phyloP scores from a whole-genome alignment of 2,888 invertebrate genomes.

The Drosophila atroscutellata region DNA sequence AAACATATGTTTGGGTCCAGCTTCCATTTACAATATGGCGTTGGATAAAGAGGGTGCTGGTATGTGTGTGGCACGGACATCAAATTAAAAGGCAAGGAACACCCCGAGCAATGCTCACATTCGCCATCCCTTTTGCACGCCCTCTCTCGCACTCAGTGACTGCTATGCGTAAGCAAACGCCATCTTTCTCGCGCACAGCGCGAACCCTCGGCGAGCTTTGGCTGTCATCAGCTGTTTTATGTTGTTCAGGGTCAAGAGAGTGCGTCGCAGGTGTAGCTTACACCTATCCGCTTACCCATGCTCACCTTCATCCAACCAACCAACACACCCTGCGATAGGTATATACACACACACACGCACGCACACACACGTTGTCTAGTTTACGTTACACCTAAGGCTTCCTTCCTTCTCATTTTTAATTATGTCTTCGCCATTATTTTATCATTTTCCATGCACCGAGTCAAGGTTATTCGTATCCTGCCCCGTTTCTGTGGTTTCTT shows the following conservation, averaged over 20 bases:
- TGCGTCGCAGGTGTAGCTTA: constrained; percentile 54
- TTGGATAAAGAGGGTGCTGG: constrained; percentile 18
- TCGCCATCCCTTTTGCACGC: constrained; percentile 1
- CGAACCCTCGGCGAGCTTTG: constrained; percentile 9
- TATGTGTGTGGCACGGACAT: constrained; percentile 23
- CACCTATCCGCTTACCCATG: constrained; percentile 5
- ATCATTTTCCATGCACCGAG: constrained; percentile 36
- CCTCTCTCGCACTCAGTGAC: constrained; percentile 9
- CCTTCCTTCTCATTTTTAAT: constrained; percentile 13
- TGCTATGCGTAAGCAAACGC: constrained; percentile 13
- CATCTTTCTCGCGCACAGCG: constrained; percentile 33
- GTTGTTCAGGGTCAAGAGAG: constrained; percentile 79
- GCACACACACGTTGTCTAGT: constrained; percentile 46
- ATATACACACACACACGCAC: neutral
- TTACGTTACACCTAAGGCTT: constrained; percentile 47
- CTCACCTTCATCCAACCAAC: neutral
- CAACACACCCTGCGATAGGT: constrained; percentile 8
- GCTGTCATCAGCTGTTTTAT: constrained; percentile 78
- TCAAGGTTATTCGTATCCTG: constrained; percentile 56
- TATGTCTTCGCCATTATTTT: constrained; percentile 7
- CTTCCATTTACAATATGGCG: constrained; percentile 73
- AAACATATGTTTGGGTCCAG: constrained; percentile 73
- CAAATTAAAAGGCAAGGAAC: constrained; percentile 51
- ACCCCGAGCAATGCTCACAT: constrained; percentile 24
- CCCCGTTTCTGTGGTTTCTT: constrained; percentile 9